phyloP scores from a whole-genome alignment of 1,140 invertebrate species.

The Leucophenga varia region DNA sequence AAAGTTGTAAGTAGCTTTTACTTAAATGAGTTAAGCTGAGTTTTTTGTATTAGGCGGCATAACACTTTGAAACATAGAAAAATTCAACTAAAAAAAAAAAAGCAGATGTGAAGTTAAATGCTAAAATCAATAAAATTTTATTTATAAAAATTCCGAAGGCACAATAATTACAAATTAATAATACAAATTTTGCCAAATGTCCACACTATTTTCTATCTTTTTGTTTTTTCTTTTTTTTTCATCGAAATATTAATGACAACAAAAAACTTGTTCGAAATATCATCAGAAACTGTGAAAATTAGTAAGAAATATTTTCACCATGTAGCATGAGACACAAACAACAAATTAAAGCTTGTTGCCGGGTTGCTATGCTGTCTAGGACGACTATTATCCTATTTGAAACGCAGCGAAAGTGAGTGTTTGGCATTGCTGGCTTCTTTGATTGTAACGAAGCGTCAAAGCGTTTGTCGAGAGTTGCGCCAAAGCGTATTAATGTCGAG shows the following conservation, averaged over 20 bases:
- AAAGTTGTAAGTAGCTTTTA: constrained; percentile 3
- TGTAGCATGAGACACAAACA: no score
- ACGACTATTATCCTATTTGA: constrained; percentile 27
- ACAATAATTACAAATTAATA: constrained; percentile 46
- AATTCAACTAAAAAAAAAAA: constrained; percentile 14
- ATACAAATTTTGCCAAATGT: no score
- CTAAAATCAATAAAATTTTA: constrained; percentile 24
- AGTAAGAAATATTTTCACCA: no score
- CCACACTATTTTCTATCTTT: no score
- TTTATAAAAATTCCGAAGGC: constrained; percentile 49
- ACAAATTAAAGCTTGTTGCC: no score
- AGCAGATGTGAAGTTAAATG: not conserved
- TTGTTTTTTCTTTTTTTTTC: no score
- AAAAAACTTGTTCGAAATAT: no score
- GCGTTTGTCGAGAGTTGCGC: constrained; percentile 15
- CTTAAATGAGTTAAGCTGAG: constrained; percentile 44
- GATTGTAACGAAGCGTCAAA: not conserved
- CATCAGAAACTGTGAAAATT: no score
- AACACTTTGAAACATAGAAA: constrained; percentile 13
- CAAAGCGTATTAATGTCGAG: constrained; percentile 25
- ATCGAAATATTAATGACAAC: no score
- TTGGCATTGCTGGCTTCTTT: not conserved
- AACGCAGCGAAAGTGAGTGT: not conserved
- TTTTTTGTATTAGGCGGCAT: constrained; percentile 29
- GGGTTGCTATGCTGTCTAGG: constrained; percentile 9